Conservation (phyloP, 2,113 vertebrate species). For the Cynopterus brachyotis region DNA sequence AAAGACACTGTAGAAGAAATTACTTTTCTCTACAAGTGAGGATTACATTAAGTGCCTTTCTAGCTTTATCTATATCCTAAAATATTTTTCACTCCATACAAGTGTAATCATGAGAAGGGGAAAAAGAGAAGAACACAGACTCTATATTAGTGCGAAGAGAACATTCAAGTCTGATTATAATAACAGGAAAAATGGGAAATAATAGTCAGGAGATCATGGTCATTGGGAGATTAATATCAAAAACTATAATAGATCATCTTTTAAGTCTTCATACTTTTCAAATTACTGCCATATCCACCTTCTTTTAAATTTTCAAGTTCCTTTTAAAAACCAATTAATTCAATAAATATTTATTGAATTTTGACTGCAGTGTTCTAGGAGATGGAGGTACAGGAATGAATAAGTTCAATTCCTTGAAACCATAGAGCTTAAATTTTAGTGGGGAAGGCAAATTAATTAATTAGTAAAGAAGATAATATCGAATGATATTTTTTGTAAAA, state of each 20-base stretch:
- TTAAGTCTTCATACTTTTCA: background rate
- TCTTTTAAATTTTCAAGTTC: background rate
- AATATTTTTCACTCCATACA: background rate
- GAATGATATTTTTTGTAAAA: background rate
- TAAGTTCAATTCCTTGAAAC: background rate
- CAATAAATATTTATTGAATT: background rate
- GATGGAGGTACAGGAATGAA: background rate
- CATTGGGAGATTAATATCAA: background rate
- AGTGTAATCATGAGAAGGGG: background rate
- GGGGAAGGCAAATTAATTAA: background rate
- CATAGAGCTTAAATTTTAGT: background rate
- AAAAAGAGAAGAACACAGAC: background rate
- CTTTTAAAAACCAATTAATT: background rate
- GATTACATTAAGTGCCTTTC: background rate
- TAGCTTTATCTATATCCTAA: background rate
- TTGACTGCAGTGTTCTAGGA: background rate
- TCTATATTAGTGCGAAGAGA: background rate
- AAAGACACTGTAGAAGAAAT: background rate
- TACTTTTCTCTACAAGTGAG: background rate
- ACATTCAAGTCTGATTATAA: background rate
- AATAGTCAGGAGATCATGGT: background rate
- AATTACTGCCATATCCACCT: background rate
- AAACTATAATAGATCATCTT: background rate
- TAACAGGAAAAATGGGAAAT: background rate
- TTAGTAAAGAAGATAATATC: background rate